Base-by-base conservation (phyloP, 2,113 vertebrate species). In the Melanerpes formicivorus region DNA sequence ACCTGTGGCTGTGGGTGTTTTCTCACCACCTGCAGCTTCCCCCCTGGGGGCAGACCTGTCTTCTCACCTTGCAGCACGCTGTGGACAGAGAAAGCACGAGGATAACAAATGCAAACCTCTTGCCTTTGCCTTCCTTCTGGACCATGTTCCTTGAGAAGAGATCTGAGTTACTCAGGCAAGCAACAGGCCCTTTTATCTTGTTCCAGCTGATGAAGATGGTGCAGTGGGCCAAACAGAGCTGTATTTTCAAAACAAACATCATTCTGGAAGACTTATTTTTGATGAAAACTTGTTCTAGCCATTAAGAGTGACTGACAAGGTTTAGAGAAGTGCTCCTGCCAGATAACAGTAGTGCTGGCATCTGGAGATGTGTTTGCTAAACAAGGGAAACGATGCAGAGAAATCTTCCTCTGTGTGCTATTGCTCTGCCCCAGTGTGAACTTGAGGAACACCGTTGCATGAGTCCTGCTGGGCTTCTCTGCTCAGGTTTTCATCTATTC, bases 201-300 rank as follows among this genome's bases (percentile, higher is more conserved):
- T 37, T 52, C 50, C 64, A 72, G 71, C 63, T 0, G 0, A 77
- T 23, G 32, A 29, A 67, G 29, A 69, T 0, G 0, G 42, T 32
- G 73, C 75, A 84, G 46, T 42, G 7, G 0, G 64, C 79, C 84
- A 42, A 56, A 8, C 63, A 62, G 67, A 54, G 87, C 58, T 9
- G 27, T 96, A 65, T 96, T 97, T 94, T 93, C 92, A 34, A 94
- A 97, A 95, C 93, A 97, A 96, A 93, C 67, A 88, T 56, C 1
- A 0, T 72, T 74, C 88, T 26, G 34, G 30, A 52, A 46, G 55
- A 10, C 26, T 93, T 44, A 84, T 91, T 97, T 95, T 69, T 94
- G 88, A 80, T 93, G 64, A 74, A 94, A 96, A 95, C 94, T 85
- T 62, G 11, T 40, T 62, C 71, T 82, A 75, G 32, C 52, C 75